Evolutionary conservation across 2,888 invertebrate species (phyloP).

Genomic region (Nomada flava): DNA sequence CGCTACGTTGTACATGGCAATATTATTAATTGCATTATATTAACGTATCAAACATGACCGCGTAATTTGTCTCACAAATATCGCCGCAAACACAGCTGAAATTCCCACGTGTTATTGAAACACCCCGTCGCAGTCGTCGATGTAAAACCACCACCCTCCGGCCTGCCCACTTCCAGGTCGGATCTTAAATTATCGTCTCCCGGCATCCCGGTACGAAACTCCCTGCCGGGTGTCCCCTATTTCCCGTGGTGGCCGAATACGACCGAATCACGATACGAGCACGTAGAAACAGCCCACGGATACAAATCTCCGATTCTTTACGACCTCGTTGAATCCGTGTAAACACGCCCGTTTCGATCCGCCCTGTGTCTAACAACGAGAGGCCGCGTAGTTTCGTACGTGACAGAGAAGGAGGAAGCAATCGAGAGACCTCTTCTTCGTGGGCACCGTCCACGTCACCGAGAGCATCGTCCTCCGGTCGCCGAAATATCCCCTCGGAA

Average conservation of each 20-base stretch:
- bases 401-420: neutral
- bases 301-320: slow-evolving; percentile 53
- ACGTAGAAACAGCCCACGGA: slow-evolving; percentile 33
- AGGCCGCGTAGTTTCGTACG: too few species aligned
- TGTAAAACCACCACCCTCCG: neutral
- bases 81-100: too few species aligned
- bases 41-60: too few species aligned
- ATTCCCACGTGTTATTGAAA: neutral
- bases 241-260: neutral
- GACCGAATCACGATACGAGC: slow-evolving; percentile 20
- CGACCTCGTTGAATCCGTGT: slow-evolving; percentile 42
- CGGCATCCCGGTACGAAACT: neutral
- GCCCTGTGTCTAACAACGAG: neutral
- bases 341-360: slow-evolving; percentile 52
- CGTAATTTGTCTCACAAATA: too few species aligned
- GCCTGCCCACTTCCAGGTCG: neutral
- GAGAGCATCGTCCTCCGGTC: slow-evolving; percentile 40
- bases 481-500: neutral
- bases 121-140: too few species aligned
- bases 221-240: neutral
- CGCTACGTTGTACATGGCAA: too few species aligned
- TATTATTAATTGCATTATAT: too few species aligned
- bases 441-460: neutral
- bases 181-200: slow-evolving; percentile 15
- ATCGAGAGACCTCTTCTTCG: neutral